These are phyloP conservation scores for Colaptes auratus DNA, from an alignment of 2,113 vertebrate genomes.

Conservation along the genomic window DNA sequence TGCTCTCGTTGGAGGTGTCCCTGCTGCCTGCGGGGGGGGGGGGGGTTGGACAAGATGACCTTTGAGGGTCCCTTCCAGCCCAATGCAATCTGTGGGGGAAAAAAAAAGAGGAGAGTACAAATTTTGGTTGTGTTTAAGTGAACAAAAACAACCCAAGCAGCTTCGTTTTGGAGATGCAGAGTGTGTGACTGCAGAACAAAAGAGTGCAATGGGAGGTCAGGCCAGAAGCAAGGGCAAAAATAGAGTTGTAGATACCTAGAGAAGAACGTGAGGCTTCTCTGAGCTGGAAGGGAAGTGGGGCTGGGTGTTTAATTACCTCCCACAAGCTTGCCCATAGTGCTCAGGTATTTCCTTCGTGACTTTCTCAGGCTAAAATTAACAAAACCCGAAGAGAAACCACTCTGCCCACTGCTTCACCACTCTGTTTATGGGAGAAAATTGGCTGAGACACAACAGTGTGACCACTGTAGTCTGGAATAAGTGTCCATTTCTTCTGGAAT, in stretches of 20 bases:
- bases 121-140: not conserved
- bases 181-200: not conserved
- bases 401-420: not conserved
- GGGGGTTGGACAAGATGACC: too few relatives aligned
- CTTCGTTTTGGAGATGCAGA: not conserved
- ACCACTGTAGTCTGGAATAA: not conserved
- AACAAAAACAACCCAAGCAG: not conserved
- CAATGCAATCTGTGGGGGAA: too few relatives aligned
- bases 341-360: conserved; percentile 56
- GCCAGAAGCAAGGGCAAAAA: not conserved
- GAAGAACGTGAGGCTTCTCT: not conserved
- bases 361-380: conserved; percentile 57
- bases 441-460: not conserved
- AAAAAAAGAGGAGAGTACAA: not conserved
- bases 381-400: conserved; percentile 18
- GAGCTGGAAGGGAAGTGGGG: not conserved
- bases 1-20: too few relatives aligned
- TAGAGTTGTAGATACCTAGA: not conserved
- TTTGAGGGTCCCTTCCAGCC: too few relatives aligned
- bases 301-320: conserved; percentile 38
- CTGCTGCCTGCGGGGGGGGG: too few relatives aligned
- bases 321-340: not conserved
- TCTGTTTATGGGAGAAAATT: not conserved
- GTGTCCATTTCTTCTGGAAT: not conserved
- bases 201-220: not conserved